phyloP scores from a whole-genome alignment of 2,888 invertebrate genomes.

The Ormyrus thymus region DNA sequence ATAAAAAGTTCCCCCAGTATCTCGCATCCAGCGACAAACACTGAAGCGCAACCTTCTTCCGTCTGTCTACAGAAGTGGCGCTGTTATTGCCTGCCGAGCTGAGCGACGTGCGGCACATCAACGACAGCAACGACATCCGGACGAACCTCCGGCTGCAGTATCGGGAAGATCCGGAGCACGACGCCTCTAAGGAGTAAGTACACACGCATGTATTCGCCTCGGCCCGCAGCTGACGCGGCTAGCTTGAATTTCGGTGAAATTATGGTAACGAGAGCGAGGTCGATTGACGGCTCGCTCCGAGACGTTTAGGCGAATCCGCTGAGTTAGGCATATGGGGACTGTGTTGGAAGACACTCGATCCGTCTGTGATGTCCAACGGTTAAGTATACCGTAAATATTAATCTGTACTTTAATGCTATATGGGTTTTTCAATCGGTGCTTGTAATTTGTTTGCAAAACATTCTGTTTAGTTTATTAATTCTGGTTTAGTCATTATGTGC shows the following conservation, averaged over 20 bases:
- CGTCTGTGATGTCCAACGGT: no score
- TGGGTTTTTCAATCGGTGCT: no score
- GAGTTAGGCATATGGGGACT: not conserved
- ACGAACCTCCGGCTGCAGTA: slow-evolving; percentile 86
- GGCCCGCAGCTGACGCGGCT: slow-evolving; percentile 25
- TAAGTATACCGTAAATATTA: no score
- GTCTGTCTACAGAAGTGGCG: slow-evolving; percentile 83
- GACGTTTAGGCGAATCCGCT: slow-evolving; percentile 19
- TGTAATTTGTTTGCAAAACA: no score
- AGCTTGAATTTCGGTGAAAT: slow-evolving; percentile 27
- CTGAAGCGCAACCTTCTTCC: not conserved
- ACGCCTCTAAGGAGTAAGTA: slow-evolving; percentile 84
- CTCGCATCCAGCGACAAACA: no score
- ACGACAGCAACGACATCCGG: slow-evolving; percentile 88
- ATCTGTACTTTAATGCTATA: no score
- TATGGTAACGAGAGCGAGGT: slow-evolving; percentile 3
- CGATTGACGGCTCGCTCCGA: not conserved
- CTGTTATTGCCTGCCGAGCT: slow-evolving; percentile 87
- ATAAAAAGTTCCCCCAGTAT: no score
- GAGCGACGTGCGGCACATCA: slow-evolving; percentile 85
- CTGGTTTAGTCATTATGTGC: no score
- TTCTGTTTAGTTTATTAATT: no score
- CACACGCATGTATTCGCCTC: not conserved
- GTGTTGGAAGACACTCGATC: no score
- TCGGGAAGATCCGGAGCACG: slow-evolving; percentile 84